These are phyloP conservation scores for Diglossa cyanea DNA, from an alignment of 2,797 vertebrate genomes.

Conservation along the genomic window DNA sequence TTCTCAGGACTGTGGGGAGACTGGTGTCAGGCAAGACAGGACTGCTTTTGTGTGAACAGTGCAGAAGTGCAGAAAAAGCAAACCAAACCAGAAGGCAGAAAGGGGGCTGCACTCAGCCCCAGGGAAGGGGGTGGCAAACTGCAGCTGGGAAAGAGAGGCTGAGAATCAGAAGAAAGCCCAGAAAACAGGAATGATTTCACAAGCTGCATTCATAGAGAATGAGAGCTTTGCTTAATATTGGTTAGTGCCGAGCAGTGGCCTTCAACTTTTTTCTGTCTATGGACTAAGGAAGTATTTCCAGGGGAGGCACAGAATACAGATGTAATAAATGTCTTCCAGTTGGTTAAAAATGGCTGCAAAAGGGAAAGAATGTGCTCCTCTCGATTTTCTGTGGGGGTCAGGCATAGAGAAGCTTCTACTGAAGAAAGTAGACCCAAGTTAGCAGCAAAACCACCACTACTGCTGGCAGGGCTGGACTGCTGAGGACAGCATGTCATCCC, in stretches of 20 bases:
- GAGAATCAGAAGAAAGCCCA: neutral
- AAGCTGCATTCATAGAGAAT: neutral
- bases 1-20: neutral
- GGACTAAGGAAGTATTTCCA: neutral
- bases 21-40: neutral
- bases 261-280: neutral
- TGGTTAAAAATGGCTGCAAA: neutral
- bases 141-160: neutral
- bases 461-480: neutral
- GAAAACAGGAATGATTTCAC: neutral
- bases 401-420: neutral
- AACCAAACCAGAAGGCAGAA: neutral
- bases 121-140: neutral
- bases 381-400: neutral
- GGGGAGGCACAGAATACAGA: neutral
- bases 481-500: rapidly evolving
- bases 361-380: neutral
- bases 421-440: neutral
- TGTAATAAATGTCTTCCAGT: neutral
- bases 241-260: neutral
- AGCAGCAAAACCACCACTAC: neutral
- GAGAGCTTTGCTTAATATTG: neutral
- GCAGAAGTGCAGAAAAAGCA: neutral
- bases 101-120: neutral
- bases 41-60: neutral